Percentiles rank a stretch among this genome's conserved stretches.
Evolutionary conservation across 2,797 vertebrate species (phyloP).

Genomic region (Spondyliosoma cantharus): DNA sequence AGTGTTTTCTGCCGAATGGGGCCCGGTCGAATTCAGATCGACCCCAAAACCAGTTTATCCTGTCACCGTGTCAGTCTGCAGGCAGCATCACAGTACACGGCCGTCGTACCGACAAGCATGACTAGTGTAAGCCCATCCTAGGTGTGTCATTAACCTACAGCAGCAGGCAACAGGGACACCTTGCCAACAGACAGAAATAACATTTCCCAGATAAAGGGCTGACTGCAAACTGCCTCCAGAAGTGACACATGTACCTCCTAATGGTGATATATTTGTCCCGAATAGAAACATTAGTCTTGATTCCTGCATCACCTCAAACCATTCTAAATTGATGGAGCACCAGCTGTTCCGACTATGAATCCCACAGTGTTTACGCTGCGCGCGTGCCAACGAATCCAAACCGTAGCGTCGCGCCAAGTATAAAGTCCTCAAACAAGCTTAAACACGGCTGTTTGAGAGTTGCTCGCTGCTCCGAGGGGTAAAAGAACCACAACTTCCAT

Average conservation of each 20-base stretch:
- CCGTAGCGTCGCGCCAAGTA: constrained; percentile 45
- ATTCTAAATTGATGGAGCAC: constrained; percentile 72
- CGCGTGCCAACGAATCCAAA: constrained; percentile 53
- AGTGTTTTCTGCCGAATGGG: constrained; percentile 27
- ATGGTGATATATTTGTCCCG: constrained; percentile 79
- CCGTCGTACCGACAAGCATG: constrained; percentile 51
- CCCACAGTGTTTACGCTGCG: constrained; percentile 35
- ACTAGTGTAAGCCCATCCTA: constrained; percentile 46
- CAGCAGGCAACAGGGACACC: constrained; percentile 68
- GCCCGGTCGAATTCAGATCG: constrained; percentile 32
- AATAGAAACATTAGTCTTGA: constrained; percentile 78
- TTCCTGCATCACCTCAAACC: constrained; percentile 74
- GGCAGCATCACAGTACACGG: constrained; percentile 28
- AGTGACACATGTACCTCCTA: constrained; percentile 74
- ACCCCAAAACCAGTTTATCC: constrained; percentile 42
- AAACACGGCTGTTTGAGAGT: not conserved
- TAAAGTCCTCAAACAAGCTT: constrained; percentile 51
- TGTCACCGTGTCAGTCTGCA: constrained; percentile 40
- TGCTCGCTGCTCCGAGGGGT: constrained; percentile 20
- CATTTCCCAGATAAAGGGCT: constrained; percentile 71
- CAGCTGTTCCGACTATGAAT: constrained; percentile 71
- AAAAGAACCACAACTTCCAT: not conserved
- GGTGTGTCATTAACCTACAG: constrained; percentile 71
- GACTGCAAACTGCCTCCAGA: constrained; percentile 69
- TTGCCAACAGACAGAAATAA: constrained; percentile 75